Base-by-base conservation (phyloP, 2,888 invertebrate species). In the Trichopria drosophilae region DNA sequence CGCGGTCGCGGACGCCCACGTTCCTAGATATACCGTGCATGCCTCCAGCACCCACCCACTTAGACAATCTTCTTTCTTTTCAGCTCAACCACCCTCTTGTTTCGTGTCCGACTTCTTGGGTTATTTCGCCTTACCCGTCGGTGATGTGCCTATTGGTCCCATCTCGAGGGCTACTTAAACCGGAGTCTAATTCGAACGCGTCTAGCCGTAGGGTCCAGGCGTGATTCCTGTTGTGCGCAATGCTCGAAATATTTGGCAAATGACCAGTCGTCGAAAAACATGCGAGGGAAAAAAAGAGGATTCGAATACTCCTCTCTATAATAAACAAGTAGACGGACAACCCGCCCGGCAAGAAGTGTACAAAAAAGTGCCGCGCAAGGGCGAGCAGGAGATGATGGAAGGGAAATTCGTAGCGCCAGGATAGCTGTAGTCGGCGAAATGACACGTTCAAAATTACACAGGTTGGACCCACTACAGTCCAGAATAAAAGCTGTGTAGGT, bases 171-270 rank as follows among this genome's bases (percentile, higher is more conserved):
- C n/a, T n/a, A n/a, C n/a, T n/a, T n/a, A n/a, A n/a, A n/a, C n/a
- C n/a, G n/a, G n/a, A n/a, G n/a, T 19, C 9, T 19, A 35, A 41
- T 45, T 24, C 19, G 49, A 50, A 37, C 52, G 36, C 40, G 45
- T 42, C 23, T 52, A 32, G 53, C 55, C 55, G 32, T 41, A 45
- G 54, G 53, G 26, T 31, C 34, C 34, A 23, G 16, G 35, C 22
- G 32, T n/a, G n/a, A n/a, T n/a, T n/a, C n/a, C n/a, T n/a, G n/a
- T n/a, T n/a, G n/a, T n/a, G 52, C 41, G 67, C 69, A 69, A 72
- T 71, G 66, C 71, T 70, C 65, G 64, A 66, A 72, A 71, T 73
- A 71, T 70, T 71, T 69, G 61, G 50, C 67, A 72, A 73, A 73
- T 71, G 63, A 67, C 64, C 64, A 58, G 52, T 60, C 47, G 52